Conservation (phyloP, 2,113 vertebrate genomes). For the Electrona antarctica region DNA sequence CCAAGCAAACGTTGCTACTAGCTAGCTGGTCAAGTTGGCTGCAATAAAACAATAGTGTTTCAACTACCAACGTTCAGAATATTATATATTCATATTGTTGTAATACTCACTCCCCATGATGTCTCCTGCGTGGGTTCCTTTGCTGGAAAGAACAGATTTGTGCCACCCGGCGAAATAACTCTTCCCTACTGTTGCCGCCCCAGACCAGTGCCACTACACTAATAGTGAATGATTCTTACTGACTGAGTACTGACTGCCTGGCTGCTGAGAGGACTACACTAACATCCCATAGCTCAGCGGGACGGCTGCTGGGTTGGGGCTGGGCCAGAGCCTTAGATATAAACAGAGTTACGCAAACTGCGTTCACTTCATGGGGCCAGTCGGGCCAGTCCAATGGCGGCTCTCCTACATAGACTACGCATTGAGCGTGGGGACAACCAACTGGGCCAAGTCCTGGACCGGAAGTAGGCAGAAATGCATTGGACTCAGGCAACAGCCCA, state of each 20-base stretch:
- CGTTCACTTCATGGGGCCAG: too few species aligned
- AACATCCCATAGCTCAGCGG: too few species aligned
- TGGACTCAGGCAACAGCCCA: too few species aligned
- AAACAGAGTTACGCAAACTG: too few species aligned
- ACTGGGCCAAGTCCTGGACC: too few species aligned
- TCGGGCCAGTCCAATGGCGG: too few species aligned
- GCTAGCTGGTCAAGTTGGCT: conserved; percentile 23
- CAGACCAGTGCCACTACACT: conserved; percentile 53
- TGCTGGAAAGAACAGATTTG: conserved; percentile 5
- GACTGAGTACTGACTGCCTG: neutral
- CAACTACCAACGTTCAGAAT: fast-evolving
- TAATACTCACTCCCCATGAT: conserved; percentile 79
- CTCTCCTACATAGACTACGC: too few species aligned
- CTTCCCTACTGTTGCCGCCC: conserved; percentile 3
- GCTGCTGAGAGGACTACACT: neutral
- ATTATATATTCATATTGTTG: neutral
- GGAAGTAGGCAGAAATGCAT: too few species aligned
- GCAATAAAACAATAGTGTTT: neutral
- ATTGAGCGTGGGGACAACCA: too few species aligned
- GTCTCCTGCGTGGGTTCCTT: conserved; percentile 19
- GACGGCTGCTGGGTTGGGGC: too few species aligned
- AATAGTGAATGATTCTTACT: neutral
- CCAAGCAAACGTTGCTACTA: neutral
- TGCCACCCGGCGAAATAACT: conserved; percentile 9
- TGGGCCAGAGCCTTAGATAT: too few species aligned